Conservation (phyloP, 1,140 invertebrate species). For the Caenorhabditis elegans region DNA sequence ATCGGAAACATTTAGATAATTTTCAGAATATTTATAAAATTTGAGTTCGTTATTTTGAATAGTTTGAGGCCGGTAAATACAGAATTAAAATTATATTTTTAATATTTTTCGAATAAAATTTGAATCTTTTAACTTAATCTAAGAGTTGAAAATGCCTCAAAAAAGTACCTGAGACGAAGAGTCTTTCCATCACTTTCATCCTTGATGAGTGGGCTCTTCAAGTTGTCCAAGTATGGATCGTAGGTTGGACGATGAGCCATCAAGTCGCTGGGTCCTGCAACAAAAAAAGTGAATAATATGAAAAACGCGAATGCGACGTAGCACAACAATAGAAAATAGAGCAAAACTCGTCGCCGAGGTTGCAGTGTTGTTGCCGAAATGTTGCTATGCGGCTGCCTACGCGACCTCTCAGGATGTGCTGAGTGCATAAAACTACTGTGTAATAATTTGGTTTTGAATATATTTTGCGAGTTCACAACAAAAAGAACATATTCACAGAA, state of each 20-base stretch:
- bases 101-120: too few species aligned
- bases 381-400: not conserved
- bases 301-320: not conserved
- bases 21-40: too few species aligned
- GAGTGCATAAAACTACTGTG: not conserved
- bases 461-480: too few species aligned
- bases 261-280: slow-evolving; percentile 47
- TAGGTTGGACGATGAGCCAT: slow-evolving; percentile 62
- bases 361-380: not conserved
- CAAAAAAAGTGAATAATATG: not conserved
- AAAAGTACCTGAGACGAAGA: slow-evolving; percentile 61
- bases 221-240: slow-evolving; percentile 66
- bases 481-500: too few species aligned
- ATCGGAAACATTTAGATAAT: too few species aligned
- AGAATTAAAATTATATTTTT: too few species aligned
- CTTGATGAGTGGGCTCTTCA: slow-evolving; percentile 64
- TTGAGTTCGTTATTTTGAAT: too few species aligned
- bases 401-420: not conserved
- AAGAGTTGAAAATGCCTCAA: too few species aligned
- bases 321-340: slow-evolving; percentile 18
- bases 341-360: not conserved
- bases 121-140: too few species aligned
- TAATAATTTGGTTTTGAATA: not conserved
- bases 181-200: slow-evolving; percentile 66
- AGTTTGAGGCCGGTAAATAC: too few species aligned